Conservation (phyloP, 2,888 invertebrate genomes). For the Brachylomia viminalis region DNA sequence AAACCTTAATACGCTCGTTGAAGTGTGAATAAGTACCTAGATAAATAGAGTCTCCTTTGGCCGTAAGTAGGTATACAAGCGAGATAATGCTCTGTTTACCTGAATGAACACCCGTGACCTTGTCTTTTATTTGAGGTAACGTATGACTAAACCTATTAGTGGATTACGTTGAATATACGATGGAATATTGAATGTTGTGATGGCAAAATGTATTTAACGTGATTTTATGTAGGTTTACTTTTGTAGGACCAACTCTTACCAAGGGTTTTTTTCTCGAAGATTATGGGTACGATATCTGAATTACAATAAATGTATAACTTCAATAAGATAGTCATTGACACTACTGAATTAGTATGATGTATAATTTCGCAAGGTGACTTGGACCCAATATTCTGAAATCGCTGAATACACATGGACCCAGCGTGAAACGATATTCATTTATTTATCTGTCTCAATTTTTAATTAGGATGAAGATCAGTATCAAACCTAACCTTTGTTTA, state of each 20-base stretch:
- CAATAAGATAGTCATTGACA: no score
- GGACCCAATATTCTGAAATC: not conserved
- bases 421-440: not conserved
- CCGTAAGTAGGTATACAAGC: slow-evolving; percentile 31
- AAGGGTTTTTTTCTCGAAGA: not conserved
- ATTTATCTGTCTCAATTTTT: not conserved
- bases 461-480: not conserved
- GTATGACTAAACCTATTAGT: slow-evolving; percentile 49
- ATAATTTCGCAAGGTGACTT: no score
- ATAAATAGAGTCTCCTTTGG: slow-evolving; percentile 27
- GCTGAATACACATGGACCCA: not conserved
- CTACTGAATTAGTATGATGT: no score
- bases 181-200: slow-evolving; percentile 33
- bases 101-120: slow-evolving; percentile 43
- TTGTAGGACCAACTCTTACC: not conserved
- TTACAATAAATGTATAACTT: no score
- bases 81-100: slow-evolving; percentile 49
- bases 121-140: slow-evolving; percentile 32
- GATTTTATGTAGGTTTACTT: not conserved
- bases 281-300: no score
- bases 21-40: slow-evolving; percentile 44
- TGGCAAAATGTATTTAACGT: not conserved
- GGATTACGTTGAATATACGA: slow-evolving; percentile 41
- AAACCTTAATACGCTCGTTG: slow-evolving; percentile 21
- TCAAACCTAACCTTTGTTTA: not conserved